Percentiles rank a stretch among this genome's conserved stretches.
These are phyloP conservation scores for Catharus ustulatus DNA, from an alignment of 2,797 vertebrate genomes.

Conservation along the genomic window DNA sequence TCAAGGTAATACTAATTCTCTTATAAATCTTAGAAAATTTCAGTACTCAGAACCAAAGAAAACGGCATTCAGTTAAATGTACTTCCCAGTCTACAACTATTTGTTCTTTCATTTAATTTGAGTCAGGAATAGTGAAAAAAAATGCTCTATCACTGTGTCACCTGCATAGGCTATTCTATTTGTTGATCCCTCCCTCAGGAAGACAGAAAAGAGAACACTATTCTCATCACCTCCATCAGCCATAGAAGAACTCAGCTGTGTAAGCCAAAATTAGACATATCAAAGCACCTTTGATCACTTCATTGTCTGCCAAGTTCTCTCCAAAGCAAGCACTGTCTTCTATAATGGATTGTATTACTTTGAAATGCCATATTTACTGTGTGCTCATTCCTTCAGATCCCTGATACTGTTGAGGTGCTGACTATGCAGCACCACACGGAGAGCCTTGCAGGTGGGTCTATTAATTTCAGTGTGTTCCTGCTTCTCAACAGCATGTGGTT, in stretches of 20 bases:
- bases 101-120: neutral
- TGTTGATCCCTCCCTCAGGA: neutral
- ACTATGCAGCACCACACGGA: neutral
- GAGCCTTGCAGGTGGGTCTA: slow-evolving; percentile 4
- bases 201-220: neutral
- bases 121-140: neutral
- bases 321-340: slow-evolving; percentile 21
- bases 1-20: neutral
- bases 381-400: neutral
- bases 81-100: neutral
- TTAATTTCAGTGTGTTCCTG: neutral
- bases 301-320: slow-evolving; percentile 32
- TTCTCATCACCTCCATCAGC: neutral
- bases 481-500: neutral
- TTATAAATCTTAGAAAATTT: neutral
- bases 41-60: neutral
- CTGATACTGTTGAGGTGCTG: neutral
- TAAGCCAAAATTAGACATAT: slow-evolving; percentile 28
- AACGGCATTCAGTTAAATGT: neutral
- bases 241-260: slow-evolving; percentile 2
- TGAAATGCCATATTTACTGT: slow-evolving; percentile 27
- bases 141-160: neutral
- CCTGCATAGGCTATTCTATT: neutral
- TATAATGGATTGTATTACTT: neutral
- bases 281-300: slow-evolving; percentile 67